These are phyloP conservation scores for Ophion obscuratus DNA, from an alignment of 2,888 invertebrate species.

Conservation along the genomic window DNA sequence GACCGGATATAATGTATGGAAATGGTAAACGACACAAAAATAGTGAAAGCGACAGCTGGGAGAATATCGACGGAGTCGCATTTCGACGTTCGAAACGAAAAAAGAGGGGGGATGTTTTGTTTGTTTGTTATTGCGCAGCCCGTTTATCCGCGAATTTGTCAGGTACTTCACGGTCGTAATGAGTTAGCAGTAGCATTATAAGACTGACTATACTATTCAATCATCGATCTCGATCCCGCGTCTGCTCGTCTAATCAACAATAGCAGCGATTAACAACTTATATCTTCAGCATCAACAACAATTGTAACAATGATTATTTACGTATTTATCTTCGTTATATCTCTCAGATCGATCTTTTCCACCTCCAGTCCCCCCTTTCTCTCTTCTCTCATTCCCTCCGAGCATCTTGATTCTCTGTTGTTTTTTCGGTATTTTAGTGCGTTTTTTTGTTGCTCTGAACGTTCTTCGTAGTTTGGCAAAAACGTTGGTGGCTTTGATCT, in stretches of 20 bases:
- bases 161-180: slow-evolving; percentile 62
- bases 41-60: background rate
- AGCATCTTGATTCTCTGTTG: background rate
- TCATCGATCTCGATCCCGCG: slow-evolving; percentile 48
- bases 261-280: slow-evolving; percentile 79
- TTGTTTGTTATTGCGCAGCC: slow-evolving; percentile 27
- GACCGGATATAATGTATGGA: background rate
- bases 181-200: slow-evolving; percentile 44
- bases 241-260: slow-evolving; percentile 73
- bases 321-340: slow-evolving; percentile 53
- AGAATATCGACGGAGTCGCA: background rate
- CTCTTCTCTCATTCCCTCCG: slow-evolving; percentile 15
- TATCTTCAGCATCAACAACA: slow-evolving; percentile 79
- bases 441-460: background rate
- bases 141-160: slow-evolving; percentile 57
- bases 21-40: background rate
- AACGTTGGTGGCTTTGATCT: slow-evolving; percentile 27
- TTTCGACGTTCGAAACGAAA: slow-evolving; percentile 18
- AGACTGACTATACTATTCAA: slow-evolving; percentile 38
- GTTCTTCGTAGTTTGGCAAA: slow-evolving; percentile 28
- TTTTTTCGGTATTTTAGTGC: background rate
- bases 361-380: slow-evolving; percentile 11
- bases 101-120: background rate
- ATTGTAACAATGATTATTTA: slow-evolving; percentile 70
- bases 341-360: slow-evolving; percentile 38